Evolutionary conservation across 2,888 invertebrate species (phyloP).

Genomic region (Torymus auratus): DNA sequence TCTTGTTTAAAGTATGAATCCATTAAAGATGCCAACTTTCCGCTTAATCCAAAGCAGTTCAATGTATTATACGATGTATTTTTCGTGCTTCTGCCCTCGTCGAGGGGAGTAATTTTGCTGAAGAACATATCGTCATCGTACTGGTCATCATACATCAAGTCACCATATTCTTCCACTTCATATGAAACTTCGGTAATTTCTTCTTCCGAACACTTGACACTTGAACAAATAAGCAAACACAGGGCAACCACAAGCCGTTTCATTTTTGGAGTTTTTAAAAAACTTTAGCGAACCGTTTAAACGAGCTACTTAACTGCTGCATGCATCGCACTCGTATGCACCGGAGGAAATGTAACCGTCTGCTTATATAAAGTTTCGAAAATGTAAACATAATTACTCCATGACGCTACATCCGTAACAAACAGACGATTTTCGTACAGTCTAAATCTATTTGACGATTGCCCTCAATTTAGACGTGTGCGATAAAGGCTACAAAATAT

Average conservation of each 20-base stretch:
- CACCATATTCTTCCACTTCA: neutral
- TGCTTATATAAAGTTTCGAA: no score
- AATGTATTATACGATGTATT: neutral
- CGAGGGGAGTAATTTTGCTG: neutral
- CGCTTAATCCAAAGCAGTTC: conserved; percentile 79
- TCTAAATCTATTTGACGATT: neutral
- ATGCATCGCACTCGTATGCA: no score
- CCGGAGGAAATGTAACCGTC: no score
- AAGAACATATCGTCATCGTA: conserved; percentile 31
- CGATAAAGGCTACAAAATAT: neutral
- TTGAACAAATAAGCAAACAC: no score
- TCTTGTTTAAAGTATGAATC: conserved; percentile 77
- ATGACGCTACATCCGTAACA: neutral
- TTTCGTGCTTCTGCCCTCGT: neutral
- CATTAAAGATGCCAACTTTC: conserved; percentile 71
- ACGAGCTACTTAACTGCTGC: no score
- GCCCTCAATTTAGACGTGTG: conserved; percentile 2
- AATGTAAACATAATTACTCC: no score
- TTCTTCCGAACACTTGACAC: no score
- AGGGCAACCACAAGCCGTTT: no score
- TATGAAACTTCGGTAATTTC: no score
- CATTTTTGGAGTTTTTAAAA: no score
- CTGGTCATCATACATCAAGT: neutral
- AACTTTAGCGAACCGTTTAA: no score
- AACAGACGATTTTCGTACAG: neutral